Conservation (phyloP, 2,113 vertebrate genomes). For the Ciconia maguari region DNA sequence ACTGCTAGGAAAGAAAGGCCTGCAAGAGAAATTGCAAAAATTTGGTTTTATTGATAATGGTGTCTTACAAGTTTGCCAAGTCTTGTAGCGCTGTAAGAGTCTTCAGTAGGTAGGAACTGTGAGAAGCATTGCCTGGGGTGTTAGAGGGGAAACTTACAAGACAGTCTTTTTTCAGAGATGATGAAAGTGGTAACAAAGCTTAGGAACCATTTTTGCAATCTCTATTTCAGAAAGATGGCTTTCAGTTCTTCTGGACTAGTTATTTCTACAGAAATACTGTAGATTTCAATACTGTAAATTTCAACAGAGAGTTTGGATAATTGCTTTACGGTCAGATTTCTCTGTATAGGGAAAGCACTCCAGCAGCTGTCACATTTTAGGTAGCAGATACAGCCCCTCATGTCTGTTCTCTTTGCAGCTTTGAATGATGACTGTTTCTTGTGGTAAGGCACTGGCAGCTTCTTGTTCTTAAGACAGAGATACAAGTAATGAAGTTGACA, state of each 20-base stretch:
- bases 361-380: neutral
- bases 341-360: neutral
- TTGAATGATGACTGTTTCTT: neutral
- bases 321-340: neutral
- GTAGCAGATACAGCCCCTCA: neutral
- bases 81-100: neutral
- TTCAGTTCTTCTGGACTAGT: neutral
- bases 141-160: neutral
- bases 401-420: neutral
- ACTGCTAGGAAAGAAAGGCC: neutral
- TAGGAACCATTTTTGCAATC: neutral
- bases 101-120: neutral
- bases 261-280: neutral
- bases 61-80: neutral
- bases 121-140: neutral
- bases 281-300: too few relatives aligned
- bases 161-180: neutral
- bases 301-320: neutral
- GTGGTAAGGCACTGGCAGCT: neutral
- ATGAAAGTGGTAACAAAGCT: neutral
- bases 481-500: neutral
- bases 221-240: neutral
- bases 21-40: neutral
- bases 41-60: neutral
- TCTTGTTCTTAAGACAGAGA: neutral